Percentiles rank a stretch among this genome's conserved stretches.
Evolutionary conservation across 2,113 vertebrate species (phyloP).

Genomic region (Phylloscopus trochilus): DNA sequence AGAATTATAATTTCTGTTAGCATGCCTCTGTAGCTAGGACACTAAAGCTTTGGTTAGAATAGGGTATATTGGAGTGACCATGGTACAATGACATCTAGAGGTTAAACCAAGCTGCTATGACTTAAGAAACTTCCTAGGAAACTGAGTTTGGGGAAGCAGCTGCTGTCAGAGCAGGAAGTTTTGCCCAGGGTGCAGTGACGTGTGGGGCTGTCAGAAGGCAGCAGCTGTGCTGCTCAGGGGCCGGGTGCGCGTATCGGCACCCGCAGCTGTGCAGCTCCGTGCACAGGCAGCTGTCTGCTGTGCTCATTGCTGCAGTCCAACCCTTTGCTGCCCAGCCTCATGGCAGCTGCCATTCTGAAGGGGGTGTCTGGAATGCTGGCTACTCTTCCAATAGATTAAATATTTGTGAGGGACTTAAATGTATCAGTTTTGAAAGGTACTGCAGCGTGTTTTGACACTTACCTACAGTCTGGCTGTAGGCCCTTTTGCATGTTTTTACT

Average conservation of each 20-base stretch:
- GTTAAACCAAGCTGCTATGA: background rate
- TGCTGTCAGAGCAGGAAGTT: background rate
- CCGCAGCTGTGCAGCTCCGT: background rate
- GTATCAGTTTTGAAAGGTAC: rapidly evolving
- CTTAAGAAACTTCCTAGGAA: background rate
- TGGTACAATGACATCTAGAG: background rate
- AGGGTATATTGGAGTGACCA: background rate
- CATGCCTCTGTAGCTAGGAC: background rate
- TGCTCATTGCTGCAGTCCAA: background rate
- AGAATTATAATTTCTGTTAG: background rate
- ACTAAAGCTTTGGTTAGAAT: background rate
- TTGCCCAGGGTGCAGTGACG: background rate
- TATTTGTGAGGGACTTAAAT: background rate
- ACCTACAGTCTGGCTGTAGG: background rate
- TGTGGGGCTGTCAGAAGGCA: background rate
- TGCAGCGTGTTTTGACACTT: background rate
- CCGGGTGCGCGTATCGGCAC: rapidly evolving
- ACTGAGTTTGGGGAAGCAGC: background rate
- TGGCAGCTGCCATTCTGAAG: background rate
- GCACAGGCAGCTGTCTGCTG: background rate
- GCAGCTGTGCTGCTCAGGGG: background rate
- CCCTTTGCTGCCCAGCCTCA: background rate
- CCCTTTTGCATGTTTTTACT: background rate
- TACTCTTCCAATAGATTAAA: background rate
- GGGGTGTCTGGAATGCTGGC: background rate